phyloP scores from a whole-genome alignment of 2,888 invertebrate species.

The Tenthredo livida region DNA sequence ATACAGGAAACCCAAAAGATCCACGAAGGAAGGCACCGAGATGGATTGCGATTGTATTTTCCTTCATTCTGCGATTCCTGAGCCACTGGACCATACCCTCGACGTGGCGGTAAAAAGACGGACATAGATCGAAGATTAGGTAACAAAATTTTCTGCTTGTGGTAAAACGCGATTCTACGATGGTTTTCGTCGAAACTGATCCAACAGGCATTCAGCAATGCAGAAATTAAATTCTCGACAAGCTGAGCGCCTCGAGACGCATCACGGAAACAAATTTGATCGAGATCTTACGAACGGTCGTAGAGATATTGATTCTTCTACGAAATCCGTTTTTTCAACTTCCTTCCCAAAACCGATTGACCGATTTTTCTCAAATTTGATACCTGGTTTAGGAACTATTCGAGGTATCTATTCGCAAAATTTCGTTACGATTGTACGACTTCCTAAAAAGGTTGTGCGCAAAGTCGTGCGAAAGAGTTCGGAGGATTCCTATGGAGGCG shows the following conservation, averaged over 20 bases:
- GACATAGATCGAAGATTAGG: too few relatives aligned
- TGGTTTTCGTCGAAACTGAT: background rate
- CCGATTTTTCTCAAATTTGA: background rate
- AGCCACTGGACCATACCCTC: too few relatives aligned
- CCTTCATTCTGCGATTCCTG: background rate
- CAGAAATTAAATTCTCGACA: background rate
- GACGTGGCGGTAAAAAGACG: too few relatives aligned
- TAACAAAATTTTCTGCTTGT: too few relatives aligned
- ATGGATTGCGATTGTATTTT: background rate
- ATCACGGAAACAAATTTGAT: background rate
- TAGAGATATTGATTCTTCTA: background rate
- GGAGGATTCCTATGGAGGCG: background rate
- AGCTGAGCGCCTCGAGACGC: background rate
- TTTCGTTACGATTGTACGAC: background rate
- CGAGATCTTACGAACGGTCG: background rate
- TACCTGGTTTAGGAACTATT: background rate
- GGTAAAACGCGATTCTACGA: background rate
- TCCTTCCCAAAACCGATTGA: background rate
- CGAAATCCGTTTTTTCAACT: background rate
- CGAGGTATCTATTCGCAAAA: background rate
- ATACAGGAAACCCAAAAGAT: conserved; percentile 7
- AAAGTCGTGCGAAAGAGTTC: background rate
- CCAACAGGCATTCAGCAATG: background rate
- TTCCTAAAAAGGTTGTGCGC: background rate
- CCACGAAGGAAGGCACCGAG: background rate